Evolutionary conservation across 2,113 vertebrate genomes (phyloP).

Genomic region (Microtus pennsylvanicus): DNA sequence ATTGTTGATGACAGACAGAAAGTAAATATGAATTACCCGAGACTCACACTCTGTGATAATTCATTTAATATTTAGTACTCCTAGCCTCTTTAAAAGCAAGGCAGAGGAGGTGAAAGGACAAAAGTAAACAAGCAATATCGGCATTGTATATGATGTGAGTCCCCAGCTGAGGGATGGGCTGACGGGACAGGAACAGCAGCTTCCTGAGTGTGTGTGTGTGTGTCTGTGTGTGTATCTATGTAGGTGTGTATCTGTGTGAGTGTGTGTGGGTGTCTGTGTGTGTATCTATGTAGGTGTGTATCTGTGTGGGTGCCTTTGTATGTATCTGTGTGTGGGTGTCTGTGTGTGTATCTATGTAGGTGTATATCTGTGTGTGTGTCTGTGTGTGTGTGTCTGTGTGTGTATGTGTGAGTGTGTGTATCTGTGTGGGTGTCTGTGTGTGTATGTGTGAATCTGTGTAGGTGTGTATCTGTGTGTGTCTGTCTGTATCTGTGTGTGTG

Average conservation of each 20-base stretch:
- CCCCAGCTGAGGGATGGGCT: neutral
- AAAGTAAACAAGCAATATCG: neutral
- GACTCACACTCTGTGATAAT: conserved; percentile 43
- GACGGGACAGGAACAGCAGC: neutral
- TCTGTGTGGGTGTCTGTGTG: neutral
- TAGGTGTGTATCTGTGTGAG: too few species aligned
- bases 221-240: too few species aligned
- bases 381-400: neutral
- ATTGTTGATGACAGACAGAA: conserved; percentile 1
- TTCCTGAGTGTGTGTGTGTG: neutral
- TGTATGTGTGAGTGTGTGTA: neutral
- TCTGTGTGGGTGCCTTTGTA: neutral
- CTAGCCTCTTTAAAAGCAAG: conserved; percentile 45
- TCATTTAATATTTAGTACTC: conserved; percentile 27
- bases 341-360: neutral
- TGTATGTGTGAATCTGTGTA: too few species aligned
- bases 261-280: neutral
- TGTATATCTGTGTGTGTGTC: too few species aligned
- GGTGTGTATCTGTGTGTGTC: too few species aligned
- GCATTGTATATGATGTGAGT: neutral
- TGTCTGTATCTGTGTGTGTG: neutral
- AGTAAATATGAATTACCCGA: neutral
- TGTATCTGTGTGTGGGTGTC: too few species aligned
- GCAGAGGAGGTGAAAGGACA: neutral
- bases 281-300: too few species aligned